phyloP scores from a whole-genome alignment of 2,113 vertebrate genomes.

The Pandion haliaetus region DNA sequence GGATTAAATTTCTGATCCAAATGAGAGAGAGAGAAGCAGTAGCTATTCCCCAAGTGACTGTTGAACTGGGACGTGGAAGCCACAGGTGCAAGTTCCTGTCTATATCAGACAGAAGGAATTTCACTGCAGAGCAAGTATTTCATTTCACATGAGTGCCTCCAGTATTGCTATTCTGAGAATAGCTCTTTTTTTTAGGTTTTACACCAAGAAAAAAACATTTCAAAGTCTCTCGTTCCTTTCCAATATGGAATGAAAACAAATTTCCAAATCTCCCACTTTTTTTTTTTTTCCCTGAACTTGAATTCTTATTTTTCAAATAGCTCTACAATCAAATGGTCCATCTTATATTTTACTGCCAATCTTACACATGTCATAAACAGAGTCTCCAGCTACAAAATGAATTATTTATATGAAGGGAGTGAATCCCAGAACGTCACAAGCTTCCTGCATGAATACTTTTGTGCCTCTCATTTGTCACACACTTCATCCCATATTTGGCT shows the following conservation, averaged over 20 bases:
- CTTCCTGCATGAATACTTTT: slow-evolving; percentile 66
- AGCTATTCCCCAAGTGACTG: background rate
- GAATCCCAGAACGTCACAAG: slow-evolving; percentile 40
- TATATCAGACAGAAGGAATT: slow-evolving; percentile 33
- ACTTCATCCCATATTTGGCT: slow-evolving; percentile 50
- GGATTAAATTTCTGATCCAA: background rate
- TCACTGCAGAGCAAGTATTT: background rate
- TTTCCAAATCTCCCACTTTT: background rate
- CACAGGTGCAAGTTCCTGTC: slow-evolving; percentile 45
- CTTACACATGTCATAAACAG: slow-evolving; percentile 41
- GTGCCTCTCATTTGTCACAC: slow-evolving; percentile 56
- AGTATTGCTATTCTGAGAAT: slow-evolving; percentile 16
- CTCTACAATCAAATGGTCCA: background rate
- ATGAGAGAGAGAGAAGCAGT: background rate
- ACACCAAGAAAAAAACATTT: background rate
- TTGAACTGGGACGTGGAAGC: background rate
- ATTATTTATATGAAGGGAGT: slow-evolving; percentile 60
- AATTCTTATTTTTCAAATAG: background rate
- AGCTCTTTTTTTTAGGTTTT: background rate
- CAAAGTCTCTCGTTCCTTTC: background rate
- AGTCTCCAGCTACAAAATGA: slow-evolving; percentile 50
- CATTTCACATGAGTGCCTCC: slow-evolving; percentile 34
- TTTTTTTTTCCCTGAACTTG: background rate
- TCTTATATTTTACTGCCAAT: slow-evolving; percentile 44
- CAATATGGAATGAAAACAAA: background rate